These are phyloP conservation scores for Platysteira castanea DNA, from an alignment of 2,113 vertebrate genomes.

Conservation along the genomic window DNA sequence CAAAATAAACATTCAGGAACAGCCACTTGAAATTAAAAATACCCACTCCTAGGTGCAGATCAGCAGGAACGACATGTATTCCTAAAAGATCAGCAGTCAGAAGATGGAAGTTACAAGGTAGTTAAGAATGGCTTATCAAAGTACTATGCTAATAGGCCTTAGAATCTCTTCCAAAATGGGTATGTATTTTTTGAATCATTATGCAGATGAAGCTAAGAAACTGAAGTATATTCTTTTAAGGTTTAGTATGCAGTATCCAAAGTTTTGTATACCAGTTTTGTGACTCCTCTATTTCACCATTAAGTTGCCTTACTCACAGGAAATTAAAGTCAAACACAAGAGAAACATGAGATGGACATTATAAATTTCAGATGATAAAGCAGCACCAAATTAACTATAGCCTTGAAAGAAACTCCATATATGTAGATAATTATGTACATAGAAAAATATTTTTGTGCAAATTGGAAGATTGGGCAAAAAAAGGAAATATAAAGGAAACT, in stretches of 20 bases:
- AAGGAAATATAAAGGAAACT: background rate
- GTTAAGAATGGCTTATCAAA: background rate
- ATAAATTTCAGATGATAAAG: background rate
- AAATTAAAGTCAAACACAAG: background rate
- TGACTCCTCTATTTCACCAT: background rate
- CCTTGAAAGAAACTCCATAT: background rate
- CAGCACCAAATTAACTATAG: background rate
- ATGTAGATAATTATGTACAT: background rate
- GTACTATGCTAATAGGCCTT: background rate
- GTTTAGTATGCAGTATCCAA: background rate
- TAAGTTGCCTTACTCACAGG: background rate
- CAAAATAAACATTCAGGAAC: background rate
- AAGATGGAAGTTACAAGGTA: background rate
- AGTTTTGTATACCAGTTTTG: background rate
- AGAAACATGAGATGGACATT: background rate
- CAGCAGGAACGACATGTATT: background rate
- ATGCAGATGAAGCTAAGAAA: background rate
- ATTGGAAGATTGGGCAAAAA: background rate
- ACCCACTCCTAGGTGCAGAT: background rate
- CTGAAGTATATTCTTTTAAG: background rate
- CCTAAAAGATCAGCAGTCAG: background rate
- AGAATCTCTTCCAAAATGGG: background rate
- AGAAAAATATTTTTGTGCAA: background rate
- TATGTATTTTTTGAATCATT: background rate
- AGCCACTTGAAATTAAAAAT: background rate